Conservation (phyloP, 30 jellyfish, hydroid and myxozoan genomes). For the Aurelia sp. region DNA sequence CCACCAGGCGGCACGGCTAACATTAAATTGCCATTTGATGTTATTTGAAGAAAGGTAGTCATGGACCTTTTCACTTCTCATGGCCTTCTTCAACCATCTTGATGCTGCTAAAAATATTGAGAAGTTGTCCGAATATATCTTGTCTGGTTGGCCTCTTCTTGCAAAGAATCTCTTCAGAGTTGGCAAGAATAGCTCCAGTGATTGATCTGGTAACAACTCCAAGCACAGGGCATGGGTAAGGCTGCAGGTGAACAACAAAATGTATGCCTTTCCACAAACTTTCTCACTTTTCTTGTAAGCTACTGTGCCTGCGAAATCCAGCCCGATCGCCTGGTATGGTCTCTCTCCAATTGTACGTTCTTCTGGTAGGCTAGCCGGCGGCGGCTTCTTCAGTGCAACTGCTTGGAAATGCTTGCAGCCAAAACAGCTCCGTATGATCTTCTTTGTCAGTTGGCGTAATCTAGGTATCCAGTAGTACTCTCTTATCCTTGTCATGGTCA, state of each 20-base stretch:
- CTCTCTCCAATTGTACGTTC: conserved; percentile 61
- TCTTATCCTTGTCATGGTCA: conserved; percentile 51
- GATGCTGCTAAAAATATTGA: conserved; percentile 68
- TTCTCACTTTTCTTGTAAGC: conserved; percentile 29
- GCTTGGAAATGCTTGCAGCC: conserved; percentile 77
- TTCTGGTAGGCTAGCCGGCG: conserved; percentile 57
- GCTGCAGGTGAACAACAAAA: conserved; percentile 77
- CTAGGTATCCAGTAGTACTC: conserved; percentile 70
- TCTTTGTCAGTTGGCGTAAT: conserved; percentile 56
- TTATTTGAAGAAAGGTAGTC: conserved; percentile 46
- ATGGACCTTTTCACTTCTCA: conserved; percentile 48
- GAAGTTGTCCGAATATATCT: conserved; percentile 71
- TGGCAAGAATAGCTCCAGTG: conserved; percentile 50
- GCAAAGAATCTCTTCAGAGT: conserved; percentile 61
- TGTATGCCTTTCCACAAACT: conserved; percentile 57
- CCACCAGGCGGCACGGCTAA: conserved; percentile 90
- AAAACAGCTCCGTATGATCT: conserved; percentile 27
- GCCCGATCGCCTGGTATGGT: conserved; percentile 60
- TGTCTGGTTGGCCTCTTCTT: conserved; percentile 67
- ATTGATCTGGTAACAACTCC: conserved; percentile 64
- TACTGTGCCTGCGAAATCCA: conserved; percentile 75
- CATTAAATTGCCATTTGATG: conserved; percentile 74
- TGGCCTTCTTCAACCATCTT: conserved; percentile 54
- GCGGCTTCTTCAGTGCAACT: conserved; percentile 42
- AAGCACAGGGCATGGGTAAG: conserved; percentile 63